These are phyloP conservation scores for Molossus alvarezi DNA, from an alignment of 2,797 vertebrate genomes.

Conservation along the genomic window DNA sequence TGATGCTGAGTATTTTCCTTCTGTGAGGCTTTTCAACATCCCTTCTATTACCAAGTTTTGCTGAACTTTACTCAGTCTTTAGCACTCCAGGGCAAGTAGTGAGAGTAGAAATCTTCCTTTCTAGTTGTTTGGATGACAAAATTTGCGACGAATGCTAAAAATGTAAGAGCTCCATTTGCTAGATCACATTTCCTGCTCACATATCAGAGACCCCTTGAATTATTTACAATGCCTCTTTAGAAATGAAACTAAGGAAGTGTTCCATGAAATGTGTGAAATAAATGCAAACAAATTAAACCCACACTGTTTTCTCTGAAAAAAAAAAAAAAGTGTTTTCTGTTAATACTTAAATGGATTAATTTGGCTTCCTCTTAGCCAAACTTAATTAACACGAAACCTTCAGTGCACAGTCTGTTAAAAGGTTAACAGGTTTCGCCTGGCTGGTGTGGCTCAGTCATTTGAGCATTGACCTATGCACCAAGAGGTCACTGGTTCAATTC, in stretches of 20 bases:
- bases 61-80: not conserved
- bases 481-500: too few relatives aligned
- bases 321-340: not conserved
- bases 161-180: not conserved
- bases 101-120: not conserved
- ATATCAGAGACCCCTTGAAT: not conserved
- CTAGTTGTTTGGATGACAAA: not conserved
- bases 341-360: not conserved
- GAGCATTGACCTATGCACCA: too few relatives aligned
- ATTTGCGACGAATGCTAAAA: not conserved
- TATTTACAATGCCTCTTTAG: not conserved
- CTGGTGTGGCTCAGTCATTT: too few relatives aligned
- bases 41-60: not conserved
- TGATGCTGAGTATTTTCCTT: not conserved
- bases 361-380: conserved; percentile 5
- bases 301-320: not conserved
- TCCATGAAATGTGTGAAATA: not conserved
- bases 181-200: not conserved
- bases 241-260: not conserved
- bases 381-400: not conserved
- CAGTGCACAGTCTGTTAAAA: not conserved
- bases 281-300: not conserved
- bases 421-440: too few relatives aligned
- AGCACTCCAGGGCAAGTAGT: not conserved
- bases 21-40: not conserved